phyloP scores from a whole-genome alignment of 2,888 invertebrate species.

The Leptopilina drosophilae region DNA sequence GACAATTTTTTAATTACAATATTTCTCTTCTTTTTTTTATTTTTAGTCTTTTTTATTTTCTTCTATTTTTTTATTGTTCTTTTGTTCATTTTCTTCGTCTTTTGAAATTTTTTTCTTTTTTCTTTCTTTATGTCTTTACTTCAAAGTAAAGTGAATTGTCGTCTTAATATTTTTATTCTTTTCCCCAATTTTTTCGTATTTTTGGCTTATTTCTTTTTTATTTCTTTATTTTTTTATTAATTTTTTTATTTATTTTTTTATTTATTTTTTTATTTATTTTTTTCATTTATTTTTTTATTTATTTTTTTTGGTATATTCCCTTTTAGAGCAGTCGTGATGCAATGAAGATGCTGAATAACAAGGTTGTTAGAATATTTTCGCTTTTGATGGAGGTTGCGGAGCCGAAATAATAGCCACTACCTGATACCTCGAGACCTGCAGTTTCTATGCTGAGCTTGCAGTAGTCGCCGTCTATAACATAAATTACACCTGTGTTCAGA shows the following conservation, averaged over 20 bases:
- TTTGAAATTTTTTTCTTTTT: too few relatives aligned
- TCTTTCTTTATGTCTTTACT: too few relatives aligned
- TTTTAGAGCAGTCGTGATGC: neutral
- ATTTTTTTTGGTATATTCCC: neutral
- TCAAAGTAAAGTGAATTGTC: too few relatives aligned
- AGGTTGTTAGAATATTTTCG: neutral
- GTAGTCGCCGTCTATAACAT: conserved; percentile 85
- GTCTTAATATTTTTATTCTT: too few relatives aligned
- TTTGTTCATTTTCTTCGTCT: too few relatives aligned
- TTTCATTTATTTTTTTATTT: neutral
- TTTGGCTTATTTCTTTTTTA: neutral
- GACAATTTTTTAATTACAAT: too few relatives aligned
- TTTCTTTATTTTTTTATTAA: neutral
- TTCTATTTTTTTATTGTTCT: too few relatives aligned
- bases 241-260: neutral
- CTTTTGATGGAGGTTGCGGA: conserved; percentile 66
- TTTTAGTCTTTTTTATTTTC: too few relatives aligned
- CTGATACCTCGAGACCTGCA: conserved; percentile 90
- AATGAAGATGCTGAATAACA: neutral
- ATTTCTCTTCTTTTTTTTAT: too few relatives aligned
- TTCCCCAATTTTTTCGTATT: too few relatives aligned
- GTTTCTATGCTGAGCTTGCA: conserved; percentile 93
- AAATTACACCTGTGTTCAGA: neutral
- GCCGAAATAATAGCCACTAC: conserved; percentile 86
- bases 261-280: neutral